Evolutionary conservation across 2,888 invertebrate species (phyloP), one percentile per base, ranked within the genome.

Genomic region (Agrotis ipsilon): DNA sequence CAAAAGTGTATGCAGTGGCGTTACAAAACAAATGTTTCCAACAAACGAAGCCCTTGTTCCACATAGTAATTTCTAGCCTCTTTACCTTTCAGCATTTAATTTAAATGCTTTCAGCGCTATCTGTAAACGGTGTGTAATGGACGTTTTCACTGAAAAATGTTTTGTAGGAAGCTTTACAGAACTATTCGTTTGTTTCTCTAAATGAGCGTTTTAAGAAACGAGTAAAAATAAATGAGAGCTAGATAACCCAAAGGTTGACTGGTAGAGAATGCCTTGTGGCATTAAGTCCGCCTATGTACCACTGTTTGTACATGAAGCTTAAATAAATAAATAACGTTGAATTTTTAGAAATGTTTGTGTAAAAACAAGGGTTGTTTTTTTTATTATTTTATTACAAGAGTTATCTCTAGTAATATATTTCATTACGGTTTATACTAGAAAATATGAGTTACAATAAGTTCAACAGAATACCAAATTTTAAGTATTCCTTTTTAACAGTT

Each of bases 101-200:
- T 18, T 55, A 27, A 62, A 54, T n/a, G 45, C 11, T 4, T n/a
- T 7, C 2, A 54, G 49, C 39, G 21, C 51, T 75, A 14, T 51
- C 57, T 49, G 45, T 51, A 57, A 73, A 16, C 49, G 46, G 46
- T 51, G 18, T 27, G 2, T 46, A 70, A 51, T 55, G 45, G 24
- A 60, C n/a, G 39, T n/a, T 55, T 27, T 55, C 21, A 21, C 46
- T 19, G 6, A 39, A 49, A 39, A 52, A 19, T 13, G 39, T 60
- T 55, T 11, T 39, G 60, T 52, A 48, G 45, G 19, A 32, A 61
- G 65, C 48, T 65, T 71, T 39, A 39, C 49, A 49, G 13, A 65
- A 61, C 48, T 45, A 45, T 51, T 57, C 24, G 16, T 62, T 61
- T 43, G 46, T 52, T 61, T 48, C 32, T 16, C 13, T 52, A 52